Base-by-base conservation (phyloP, 2,888 invertebrate genomes). In the Epistrophe grossulariae region DNA sequence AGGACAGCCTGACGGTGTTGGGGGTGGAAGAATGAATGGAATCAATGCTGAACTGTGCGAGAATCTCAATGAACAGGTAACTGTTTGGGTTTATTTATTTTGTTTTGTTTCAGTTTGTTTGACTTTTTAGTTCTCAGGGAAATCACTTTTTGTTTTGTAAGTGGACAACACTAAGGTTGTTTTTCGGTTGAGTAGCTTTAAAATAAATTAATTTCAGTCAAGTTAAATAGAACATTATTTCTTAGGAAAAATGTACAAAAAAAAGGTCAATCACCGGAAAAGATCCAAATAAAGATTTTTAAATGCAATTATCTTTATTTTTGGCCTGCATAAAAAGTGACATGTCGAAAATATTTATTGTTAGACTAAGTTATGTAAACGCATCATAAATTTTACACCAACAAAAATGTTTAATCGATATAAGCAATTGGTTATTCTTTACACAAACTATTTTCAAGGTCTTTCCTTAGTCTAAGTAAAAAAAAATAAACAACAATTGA, bases 21-120 rank as follows among this genome's bases (percentile, higher is more conserved):
- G 78, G 66, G 90, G 66, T 70, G 90, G 90, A 84, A 92, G 92
- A 91, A 92, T 92, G 92, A 92, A 91, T 89, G 93, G 92, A 66
- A 89, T 92, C 68, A 92, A 91, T 82, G 92, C 92, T 45, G 93
- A 93, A 78, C 90, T 93, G 81, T 93, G 93, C 89, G 93, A 93
- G 83, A 93, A 92, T 91, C 90, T 93, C 57, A 92, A 92, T 82
- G 93, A 93, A 90, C 93, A 93, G 93, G 93, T 93, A 92, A 91
- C 92, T 17, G 3, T 24, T 19, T 62, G 8, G 19, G 10, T 6
- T 31, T 10, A 4, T 31, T 28, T 28, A 4, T 24, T 35, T 35
- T 9, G 7, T 7, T 28, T 31, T 10, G n/a, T 31, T 57, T 31
- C 15, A 17, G 17, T 10, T 48, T 45, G 4, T 9, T 45, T 45